A percentile compares a stretch with the other conserved stretches of the same genome.
These are phyloP conservation scores for Drosophila albomicans DNA, from an alignment of 1,140 invertebrate species.

Conservation along the genomic window DNA sequence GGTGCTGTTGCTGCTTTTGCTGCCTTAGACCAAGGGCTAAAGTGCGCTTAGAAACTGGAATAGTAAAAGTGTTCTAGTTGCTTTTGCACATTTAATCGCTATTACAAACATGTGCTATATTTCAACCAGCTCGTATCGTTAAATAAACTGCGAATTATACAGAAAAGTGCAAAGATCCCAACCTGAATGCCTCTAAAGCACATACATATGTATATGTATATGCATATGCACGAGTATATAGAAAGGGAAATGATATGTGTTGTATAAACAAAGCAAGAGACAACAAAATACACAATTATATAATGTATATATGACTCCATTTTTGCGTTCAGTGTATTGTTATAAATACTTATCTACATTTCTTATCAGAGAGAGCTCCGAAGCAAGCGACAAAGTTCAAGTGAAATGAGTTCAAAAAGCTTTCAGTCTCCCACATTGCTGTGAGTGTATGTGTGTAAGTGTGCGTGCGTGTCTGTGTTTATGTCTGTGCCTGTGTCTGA, in stretches of 20 bases:
- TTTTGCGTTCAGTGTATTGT: background rate
- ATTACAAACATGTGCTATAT: background rate
- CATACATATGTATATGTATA: conserved; percentile 19
- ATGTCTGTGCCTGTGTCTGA: conserved; percentile 29
- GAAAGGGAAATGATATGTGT: background rate
- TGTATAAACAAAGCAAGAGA: background rate
- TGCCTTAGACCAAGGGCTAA: conserved; percentile 3
- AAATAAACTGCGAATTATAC: conserved; percentile 2
- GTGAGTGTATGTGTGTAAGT: background rate
- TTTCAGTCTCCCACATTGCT: conserved; percentile 14
- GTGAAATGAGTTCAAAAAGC: conserved; percentile 27
- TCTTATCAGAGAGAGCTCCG: conserved; percentile 56
- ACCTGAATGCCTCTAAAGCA: conserved; percentile 34
- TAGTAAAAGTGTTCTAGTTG: conserved; percentile 5
- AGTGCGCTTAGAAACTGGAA: background rate
- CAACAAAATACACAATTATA: background rate
- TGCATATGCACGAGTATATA: conserved; percentile 31
- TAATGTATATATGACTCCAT: background rate
- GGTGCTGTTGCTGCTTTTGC: background rate
- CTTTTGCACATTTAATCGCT: background rate
- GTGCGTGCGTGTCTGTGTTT: conserved; percentile 1
- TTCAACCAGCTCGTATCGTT: background rate
- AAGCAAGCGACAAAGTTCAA: conserved; percentile 60
- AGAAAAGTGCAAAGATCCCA: conserved; percentile 59
- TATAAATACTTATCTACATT: conserved; percentile 46